Percentiles rank a stretch among this genome's conserved stretches.
Evolutionary conservation across 1,140 invertebrate species (phyloP).

Genomic region (Proctacanthus coquilletti): DNA sequence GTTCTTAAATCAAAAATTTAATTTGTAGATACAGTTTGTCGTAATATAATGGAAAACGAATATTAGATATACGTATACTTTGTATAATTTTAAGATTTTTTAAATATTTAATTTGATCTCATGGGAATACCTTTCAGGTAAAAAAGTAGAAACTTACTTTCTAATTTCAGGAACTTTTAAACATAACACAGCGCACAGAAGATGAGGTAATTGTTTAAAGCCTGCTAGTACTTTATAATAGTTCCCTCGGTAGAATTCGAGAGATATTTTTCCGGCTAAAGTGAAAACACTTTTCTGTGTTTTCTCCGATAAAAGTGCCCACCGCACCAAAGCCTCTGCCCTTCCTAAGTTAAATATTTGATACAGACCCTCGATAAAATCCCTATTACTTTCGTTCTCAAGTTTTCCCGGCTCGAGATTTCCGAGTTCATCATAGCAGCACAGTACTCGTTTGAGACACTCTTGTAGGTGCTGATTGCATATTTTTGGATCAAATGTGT

Average conservation of each 20-base stretch:
- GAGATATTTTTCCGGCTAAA: conserved; percentile 29
- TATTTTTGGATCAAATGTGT: conserved; percentile 38
- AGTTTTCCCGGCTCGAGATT: neutral
- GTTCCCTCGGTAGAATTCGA: conserved; percentile 33
- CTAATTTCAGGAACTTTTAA: conserved; percentile 33
- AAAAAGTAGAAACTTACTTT: conserved; percentile 30
- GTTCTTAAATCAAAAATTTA: no score
- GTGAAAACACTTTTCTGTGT: conserved; percentile 13
- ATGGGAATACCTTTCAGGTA: no score
- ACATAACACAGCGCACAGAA: conserved; percentile 30
- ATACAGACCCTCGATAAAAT: conserved; percentile 35
- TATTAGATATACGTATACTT: no score
- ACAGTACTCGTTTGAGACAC: conserved; percentile 37
- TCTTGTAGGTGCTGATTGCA: conserved; percentile 42
- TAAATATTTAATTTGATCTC: no score
- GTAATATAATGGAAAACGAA: no score
- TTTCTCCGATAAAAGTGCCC: conserved; percentile 17
- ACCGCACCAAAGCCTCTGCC: conserved; percentile 28
- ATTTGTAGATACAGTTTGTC: no score
- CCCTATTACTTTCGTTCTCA: conserved; percentile 9
- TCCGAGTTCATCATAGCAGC: conserved; percentile 35
- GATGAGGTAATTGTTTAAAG: conserved; percentile 30
- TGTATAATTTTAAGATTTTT: no score
- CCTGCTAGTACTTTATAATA: conserved; percentile 29
- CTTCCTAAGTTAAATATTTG: conserved; percentile 38